These are phyloP conservation scores for Amblyopsis hoosieri DNA, from an alignment of 2,797 vertebrate species.

Conservation along the genomic window DNA sequence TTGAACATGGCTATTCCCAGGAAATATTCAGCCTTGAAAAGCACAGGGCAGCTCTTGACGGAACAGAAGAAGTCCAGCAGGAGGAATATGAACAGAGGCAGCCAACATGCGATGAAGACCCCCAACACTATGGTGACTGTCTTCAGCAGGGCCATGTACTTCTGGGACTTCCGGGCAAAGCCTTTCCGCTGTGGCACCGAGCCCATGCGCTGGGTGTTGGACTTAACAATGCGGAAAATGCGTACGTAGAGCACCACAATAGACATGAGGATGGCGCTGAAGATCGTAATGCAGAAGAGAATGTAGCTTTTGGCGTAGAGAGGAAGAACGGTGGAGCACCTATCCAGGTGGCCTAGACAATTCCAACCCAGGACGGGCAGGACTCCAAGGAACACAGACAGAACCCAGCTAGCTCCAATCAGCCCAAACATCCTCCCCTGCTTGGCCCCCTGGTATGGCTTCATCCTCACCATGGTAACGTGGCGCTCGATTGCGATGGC, in stretches of 20 bases:
- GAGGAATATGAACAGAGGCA: constrained; percentile 87
- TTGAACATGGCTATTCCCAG: constrained; percentile 89
- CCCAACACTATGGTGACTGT: constrained; percentile 89
- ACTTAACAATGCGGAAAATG: constrained; percentile 86
- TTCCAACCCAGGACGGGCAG: constrained; percentile 90
- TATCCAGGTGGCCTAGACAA: constrained; percentile 79
- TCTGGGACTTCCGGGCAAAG: constrained; percentile 78
- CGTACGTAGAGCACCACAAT: constrained; percentile 86
- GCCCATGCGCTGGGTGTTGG: constrained; percentile 77
- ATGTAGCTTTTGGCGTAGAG: constrained; percentile 89
- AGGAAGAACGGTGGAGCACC: constrained; percentile 87
- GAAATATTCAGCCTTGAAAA: constrained; percentile 88
- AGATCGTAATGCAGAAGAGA: constrained; percentile 85
- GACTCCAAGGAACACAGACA: constrained; percentile 82
- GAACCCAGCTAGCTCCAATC: constrained; percentile 84
- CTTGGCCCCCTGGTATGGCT: constrained; percentile 83
- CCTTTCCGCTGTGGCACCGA: constrained; percentile 64
- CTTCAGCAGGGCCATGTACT: constrained; percentile 87
- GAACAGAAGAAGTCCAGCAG: constrained; percentile 84
- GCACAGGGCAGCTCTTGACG: constrained; percentile 71
- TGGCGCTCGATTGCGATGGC: constrained; percentile 90
- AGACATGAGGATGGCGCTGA: constrained; percentile 80
- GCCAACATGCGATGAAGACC: constrained; percentile 88
- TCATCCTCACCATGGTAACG: constrained; percentile 90
- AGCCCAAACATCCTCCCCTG: constrained; percentile 83